Percentiles rank a stretch among this genome's conserved stretches.
Conservation (phyloP, 2,888 invertebrate species). For the Dicranocentrus wangi region DNA sequence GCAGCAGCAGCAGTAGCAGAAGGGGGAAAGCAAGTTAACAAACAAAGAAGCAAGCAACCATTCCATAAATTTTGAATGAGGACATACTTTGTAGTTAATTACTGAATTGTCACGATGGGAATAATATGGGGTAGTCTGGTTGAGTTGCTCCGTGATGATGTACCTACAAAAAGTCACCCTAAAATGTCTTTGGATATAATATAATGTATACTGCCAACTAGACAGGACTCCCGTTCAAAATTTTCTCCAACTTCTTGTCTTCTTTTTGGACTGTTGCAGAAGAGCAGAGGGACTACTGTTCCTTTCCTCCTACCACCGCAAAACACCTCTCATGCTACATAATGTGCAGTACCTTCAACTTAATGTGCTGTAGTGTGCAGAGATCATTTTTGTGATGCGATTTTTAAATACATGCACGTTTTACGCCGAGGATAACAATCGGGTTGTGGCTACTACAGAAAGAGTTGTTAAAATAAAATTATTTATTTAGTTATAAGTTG, state of each 20-base stretch:
- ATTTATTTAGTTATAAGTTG: too few species aligned
- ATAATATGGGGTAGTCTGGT: conserved; percentile 68
- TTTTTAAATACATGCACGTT: too few species aligned
- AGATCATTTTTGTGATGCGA: too few species aligned
- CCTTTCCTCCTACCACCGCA: too few species aligned
- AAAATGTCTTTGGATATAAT: too few species aligned
- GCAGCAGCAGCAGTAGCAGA: conserved; percentile 42
- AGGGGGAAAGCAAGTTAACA: conserved; percentile 60
- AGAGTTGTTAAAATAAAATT: too few species aligned
- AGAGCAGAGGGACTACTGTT: too few species aligned
- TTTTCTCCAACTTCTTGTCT: conserved; percentile 45
- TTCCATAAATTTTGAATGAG: conserved; percentile 73
- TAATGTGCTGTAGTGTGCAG: too few species aligned
- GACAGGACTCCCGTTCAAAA: background rate
- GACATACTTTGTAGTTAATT: conserved; percentile 73
- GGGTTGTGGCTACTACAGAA: too few species aligned
- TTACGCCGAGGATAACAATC: too few species aligned
- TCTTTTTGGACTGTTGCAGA: conserved; percentile 39
- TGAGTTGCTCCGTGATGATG: conserved; percentile 56
- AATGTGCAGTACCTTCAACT: too few species aligned
- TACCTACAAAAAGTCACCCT: conserved; percentile 23
- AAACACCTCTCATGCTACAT: too few species aligned
- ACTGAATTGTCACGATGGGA: conserved; percentile 73
- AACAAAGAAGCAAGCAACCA: conserved; percentile 61
- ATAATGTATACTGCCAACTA: background rate